Evolutionary conservation across 2,888 invertebrate species (phyloP), one percentile per base, ranked within the genome.

Genomic region (Petrophora chlorosata): DNA sequence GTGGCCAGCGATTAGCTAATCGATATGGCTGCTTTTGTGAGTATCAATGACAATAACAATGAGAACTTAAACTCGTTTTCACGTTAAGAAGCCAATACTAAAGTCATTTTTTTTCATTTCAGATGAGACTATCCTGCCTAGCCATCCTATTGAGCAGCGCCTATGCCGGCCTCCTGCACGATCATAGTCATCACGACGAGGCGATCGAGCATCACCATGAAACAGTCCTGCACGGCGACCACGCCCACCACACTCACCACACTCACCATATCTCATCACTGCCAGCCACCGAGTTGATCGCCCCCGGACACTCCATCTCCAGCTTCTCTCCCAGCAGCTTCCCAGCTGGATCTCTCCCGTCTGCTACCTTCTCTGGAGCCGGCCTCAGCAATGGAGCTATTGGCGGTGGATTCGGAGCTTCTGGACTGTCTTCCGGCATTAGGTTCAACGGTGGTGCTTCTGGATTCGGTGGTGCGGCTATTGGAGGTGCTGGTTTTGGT

Each of bases 1-100:
- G 87, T 83, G 71, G 87, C 87, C 86, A 84, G 90, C 90, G 88
- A 77, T 86, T 90, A 90, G 90, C 89, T 88, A 86, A 76, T 74
- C 73, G 71, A 69, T 56, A 90, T 90, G 90, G 89, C 89, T 85
- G 73, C 86, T 67, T 79, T 81, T 79, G 90, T 90, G 72, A 89
- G 89, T 88, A 41, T 2, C 28, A 15, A 44, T 41, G 22, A 36
- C n/a, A n/a, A 3, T 36, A 35, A 23, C 3, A 8, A 16, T 15
- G 7, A 29, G 7, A 26, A 3, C 7, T 15, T 15, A n/a, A 5
- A 13, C 5, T 28, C 7, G 2, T 15, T 14, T 5, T 22, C 13
- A 28, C 3, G 2, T 13, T 16, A 36, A 22, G 5, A 26, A 17
- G 3, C 7, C 17, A 34, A 54, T 42, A 44, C 13, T 47, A 36